Base-by-base conservation (phyloP, 2,888 invertebrate genomes). In the Morinoia aosen region DNA sequence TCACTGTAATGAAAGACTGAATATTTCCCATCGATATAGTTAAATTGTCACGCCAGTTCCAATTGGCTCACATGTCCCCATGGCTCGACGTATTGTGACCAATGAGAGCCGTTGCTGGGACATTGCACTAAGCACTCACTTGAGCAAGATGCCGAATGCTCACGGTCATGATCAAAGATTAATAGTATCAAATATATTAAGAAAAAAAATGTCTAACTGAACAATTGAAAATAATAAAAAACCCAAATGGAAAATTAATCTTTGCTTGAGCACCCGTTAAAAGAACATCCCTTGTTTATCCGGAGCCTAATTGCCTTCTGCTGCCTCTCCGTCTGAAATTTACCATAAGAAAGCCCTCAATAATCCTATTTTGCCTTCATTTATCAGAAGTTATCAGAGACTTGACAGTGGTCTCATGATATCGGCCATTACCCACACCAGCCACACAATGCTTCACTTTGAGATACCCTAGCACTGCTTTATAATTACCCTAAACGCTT, bases 381-480 rank as follows among this genome's bases (percentile, higher is more conserved):
- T 57, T 57, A 93, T 93, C 93, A 57, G 93, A 93, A 57, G 33
- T 57, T 93, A 93, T 93, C 93, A 57, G 16, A 11, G 57, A 57
- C 93, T 93, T 93, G 93, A 93, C 93, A 57, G 93, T 33, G 48
- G 56, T 93, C 93, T 48, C 93, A 25, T 93, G 93, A 93, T 93
- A 93, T 93, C 93, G 93, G 93, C 93, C 93, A 93, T 93, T 93
- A 93, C 93, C 57, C 57, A 57, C 48, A 93, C 48, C 56, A 93
- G 16, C 48, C 57, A 19, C 93, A 93, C 58, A 57, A 56, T 57
- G 48, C 57, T 58, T 93, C 14, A 48, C 93, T 93, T 93, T 93
- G 48, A 93, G 93, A 93, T 93, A 93, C 57, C 93, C 57, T 57
- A 14, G 48, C 39, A 57, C 93, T 56, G 93, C 93, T 57, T 57